These are phyloP conservation scores for Dendrolimus houi DNA, from an alignment of 2,888 invertebrate genomes.

Conservation along the genomic window DNA sequence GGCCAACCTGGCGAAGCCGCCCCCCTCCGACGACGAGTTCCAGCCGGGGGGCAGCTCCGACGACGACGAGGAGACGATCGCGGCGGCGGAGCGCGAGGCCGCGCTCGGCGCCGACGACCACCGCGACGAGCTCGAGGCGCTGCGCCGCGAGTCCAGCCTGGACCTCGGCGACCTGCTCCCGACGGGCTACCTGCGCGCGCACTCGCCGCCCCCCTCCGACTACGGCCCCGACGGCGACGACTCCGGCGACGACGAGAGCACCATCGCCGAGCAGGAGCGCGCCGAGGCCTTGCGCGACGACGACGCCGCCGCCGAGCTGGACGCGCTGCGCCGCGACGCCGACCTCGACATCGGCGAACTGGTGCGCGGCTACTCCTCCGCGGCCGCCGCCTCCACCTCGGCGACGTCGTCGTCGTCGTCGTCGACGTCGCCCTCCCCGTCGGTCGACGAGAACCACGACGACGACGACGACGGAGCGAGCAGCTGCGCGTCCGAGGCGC, in stretches of 20 bases:
- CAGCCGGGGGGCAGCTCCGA: constrained; percentile 83
- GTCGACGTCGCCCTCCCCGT: constrained; percentile 18
- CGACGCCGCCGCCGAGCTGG: constrained; percentile 80
- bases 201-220: constrained; percentile 80
- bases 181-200: constrained; percentile 84
- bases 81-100: constrained; percentile 86
- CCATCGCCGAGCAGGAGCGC: constrained; percentile 65
- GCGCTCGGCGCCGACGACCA: constrained; percentile 69
- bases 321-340: constrained; percentile 85
- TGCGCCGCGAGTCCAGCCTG: constrained; percentile 92
- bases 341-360: constrained; percentile 90
- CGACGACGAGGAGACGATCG: constrained; percentile 96
- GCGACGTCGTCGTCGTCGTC: constrained; percentile 11
- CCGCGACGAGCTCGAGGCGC: constrained; percentile 86
- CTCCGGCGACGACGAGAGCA: constrained; percentile 78
- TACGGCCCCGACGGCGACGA: constrained; percentile 82
- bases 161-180: constrained; percentile 93
- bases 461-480: constrained; percentile 26
- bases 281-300: constrained; percentile 76
- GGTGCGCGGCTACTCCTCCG: constrained; percentile 79
- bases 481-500: constrained; percentile 20
- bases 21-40: constrained; percentile 83
- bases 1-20: constrained; percentile 81
- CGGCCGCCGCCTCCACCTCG: constrained; percentile 19
- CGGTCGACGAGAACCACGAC: constrained; percentile 23